These are phyloP conservation scores for Agriopis aurantiaria DNA, from an alignment of 2,888 invertebrate species.

Conservation along the genomic window DNA sequence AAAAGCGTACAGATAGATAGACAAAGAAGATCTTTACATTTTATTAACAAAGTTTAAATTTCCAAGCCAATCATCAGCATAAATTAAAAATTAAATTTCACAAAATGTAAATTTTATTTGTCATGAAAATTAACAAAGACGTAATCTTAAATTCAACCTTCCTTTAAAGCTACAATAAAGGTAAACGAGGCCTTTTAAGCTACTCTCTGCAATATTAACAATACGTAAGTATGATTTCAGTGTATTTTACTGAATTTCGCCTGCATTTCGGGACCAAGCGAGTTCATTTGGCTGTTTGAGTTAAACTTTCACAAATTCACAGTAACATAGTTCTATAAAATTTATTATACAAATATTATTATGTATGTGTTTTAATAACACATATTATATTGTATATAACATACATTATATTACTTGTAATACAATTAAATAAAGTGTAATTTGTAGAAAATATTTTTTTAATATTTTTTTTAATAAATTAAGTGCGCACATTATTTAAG, in stretches of 20 bases:
- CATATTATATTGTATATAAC: no score
- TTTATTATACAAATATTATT: no score
- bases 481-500: no score
- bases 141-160: constrained; percentile 8
- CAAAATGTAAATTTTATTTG: constrained; percentile 23
- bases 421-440: no score
- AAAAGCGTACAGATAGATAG: no score
- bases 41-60: not conserved
- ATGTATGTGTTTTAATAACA: no score
- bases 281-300: constrained; percentile 20
- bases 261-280: constrained; percentile 7
- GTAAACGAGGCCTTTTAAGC: constrained; percentile 11
- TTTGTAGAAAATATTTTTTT: no score
- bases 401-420: no score
- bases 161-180: constrained; percentile 11
- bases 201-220: constrained; percentile 7
- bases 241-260: constrained; percentile 10
- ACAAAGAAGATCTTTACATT: no score
- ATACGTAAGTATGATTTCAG: constrained; percentile 4
- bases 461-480: no score
- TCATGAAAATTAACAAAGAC: constrained; percentile 19
- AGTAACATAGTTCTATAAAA: not conserved
- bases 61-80: constrained; percentile 8
- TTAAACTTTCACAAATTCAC: not conserved
- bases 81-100: constrained; percentile 9